Conservation (phyloP, 1,140 invertebrate genomes). For the Arctopsyche grandis region DNA sequence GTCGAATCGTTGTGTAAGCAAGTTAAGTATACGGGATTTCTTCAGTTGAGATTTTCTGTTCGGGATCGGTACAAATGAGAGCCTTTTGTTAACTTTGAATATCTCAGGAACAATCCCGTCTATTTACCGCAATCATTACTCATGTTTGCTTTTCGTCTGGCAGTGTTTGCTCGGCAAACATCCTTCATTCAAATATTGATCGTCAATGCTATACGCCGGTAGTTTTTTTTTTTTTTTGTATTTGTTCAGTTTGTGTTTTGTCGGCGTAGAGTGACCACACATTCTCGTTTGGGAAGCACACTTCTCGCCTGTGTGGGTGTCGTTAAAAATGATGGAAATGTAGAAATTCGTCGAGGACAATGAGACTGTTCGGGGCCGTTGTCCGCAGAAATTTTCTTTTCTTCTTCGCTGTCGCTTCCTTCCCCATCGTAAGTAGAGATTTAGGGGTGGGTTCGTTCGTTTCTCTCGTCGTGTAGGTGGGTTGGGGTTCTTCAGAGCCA, state of each 20-base stretch:
- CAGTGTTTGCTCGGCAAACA: constrained; percentile 14
- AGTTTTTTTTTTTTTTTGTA: neutral
- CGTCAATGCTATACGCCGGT: neutral
- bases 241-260: too few species aligned
- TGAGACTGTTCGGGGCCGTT: neutral
- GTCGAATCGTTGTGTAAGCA: too few species aligned
- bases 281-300: neutral
- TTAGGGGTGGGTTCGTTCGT: too few species aligned
- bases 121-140: constrained; percentile 10
- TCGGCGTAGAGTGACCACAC: neutral
- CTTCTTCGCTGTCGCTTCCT: neutral
- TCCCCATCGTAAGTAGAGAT: neutral
- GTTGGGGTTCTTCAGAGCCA: too few species aligned
- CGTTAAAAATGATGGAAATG: neutral
- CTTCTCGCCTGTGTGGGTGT: neutral
- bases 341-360: constrained; percentile 16
- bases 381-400: constrained; percentile 11
- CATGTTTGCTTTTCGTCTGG: neutral
- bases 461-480: too few species aligned
- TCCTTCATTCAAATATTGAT: constrained; percentile 11
- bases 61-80: neutral
- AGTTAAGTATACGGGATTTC: neutral
- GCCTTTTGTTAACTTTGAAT: neutral
- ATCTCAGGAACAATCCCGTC: neutral
- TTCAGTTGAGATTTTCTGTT: neutral